These are phyloP conservation scores for Paramormyrops hopkinsi DNA, from an alignment of 2,797 vertebrate genomes.

Conservation along the genomic window DNA sequence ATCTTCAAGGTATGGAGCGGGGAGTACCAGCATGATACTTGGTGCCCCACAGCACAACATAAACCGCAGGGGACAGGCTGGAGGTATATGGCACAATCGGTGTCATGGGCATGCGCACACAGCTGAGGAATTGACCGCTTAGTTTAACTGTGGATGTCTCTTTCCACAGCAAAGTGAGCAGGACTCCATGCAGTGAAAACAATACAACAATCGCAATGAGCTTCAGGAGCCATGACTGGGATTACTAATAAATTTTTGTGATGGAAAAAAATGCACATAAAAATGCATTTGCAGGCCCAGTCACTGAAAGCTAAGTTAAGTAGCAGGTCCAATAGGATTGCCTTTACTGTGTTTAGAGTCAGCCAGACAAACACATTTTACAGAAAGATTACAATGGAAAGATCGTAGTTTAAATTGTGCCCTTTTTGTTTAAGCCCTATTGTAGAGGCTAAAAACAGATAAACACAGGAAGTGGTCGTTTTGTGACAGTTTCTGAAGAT, in stretches of 20 bases:
- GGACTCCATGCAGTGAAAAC: neutral
- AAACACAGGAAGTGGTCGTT: neutral
- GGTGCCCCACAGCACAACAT: neutral
- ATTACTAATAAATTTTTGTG: neutral
- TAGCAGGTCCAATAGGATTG: neutral
- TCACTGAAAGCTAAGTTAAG: neutral
- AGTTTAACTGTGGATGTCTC: neutral
- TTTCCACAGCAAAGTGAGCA: neutral
- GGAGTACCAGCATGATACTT: neutral
- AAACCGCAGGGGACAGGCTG: neutral
- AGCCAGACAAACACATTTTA: neutral
- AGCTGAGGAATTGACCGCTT: neutral
- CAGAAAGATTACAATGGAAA: neutral
- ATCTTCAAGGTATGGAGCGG: constrained; percentile 80
- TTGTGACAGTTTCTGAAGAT: neutral
- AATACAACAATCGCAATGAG: neutral
- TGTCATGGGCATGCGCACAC: neutral
- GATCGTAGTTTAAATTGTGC: neutral
- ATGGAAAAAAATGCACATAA: neutral
- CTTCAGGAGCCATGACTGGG: neutral
- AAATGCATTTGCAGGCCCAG: neutral
- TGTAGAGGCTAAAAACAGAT: neutral
- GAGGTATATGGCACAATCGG: neutral
- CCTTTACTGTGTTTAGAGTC: neutral
- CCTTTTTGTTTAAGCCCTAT: neutral